Conservation (phyloP, 2,888 invertebrate species). For the Octonoba sinensis region DNA sequence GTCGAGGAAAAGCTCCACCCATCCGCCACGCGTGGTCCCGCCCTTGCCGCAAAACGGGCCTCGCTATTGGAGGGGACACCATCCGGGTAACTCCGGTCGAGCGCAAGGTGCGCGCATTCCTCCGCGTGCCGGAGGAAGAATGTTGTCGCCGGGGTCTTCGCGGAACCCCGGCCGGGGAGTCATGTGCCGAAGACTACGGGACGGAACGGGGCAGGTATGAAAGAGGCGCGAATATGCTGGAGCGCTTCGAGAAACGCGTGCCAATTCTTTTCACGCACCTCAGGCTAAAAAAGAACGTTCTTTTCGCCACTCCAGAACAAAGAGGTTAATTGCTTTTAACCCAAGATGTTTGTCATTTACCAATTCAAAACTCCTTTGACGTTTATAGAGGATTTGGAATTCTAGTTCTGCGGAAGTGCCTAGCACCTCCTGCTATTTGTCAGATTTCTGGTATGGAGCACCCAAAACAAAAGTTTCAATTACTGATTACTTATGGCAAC, state of each 20-base stretch:
- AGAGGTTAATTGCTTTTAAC: no score
- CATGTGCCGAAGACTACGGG: neutral
- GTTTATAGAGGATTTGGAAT: no score
- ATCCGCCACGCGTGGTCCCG: slow-evolving; percentile 26
- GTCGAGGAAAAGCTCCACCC: slow-evolving; percentile 35
- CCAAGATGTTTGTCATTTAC: no score
- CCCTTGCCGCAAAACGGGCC: slow-evolving; percentile 28
- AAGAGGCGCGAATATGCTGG: neutral
- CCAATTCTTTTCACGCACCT: no score
- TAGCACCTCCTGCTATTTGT: no score
- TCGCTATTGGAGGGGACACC: slow-evolving; percentile 51
- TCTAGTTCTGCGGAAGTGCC: no score
- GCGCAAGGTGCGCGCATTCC: slow-evolving; percentile 52
- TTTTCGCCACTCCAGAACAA: no score
- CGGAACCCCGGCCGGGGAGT: slow-evolving; percentile 1
- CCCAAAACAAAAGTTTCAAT: no score
- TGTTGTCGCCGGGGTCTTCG: slow-evolving; percentile 30
- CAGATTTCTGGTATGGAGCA: no score
- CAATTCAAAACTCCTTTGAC: no score
- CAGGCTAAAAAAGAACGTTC: no score
- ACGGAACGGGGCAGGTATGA: neutral
- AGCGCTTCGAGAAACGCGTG: neutral
- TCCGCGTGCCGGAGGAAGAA: slow-evolving; percentile 26
- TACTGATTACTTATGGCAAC: no score
- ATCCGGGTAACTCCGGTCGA: slow-evolving; percentile 46